Evolutionary conservation across 2,113 vertebrate species (phyloP), one percentile per base, ranked within the genome.

Genomic region (Recurvirostra avosetta): DNA sequence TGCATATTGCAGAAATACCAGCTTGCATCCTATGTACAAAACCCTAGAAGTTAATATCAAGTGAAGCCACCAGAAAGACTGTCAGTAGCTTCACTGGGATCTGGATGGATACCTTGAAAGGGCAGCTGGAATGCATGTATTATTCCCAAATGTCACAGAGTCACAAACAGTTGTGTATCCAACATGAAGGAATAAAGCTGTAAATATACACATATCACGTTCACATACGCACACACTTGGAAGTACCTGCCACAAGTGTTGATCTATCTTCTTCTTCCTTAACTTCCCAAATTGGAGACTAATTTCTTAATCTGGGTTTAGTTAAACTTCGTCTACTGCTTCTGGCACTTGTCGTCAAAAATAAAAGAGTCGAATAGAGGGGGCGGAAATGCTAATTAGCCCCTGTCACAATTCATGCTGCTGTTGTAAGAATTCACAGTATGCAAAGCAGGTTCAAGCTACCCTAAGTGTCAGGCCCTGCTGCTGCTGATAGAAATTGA

Each of bases 381-480:
- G 66, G 77, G 97, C 97, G 97, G 97, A 97, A 98, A 98, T 98
- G 96, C 96, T 98, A 98, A 98, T 98, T 98, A 98, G 95, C 92
- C 95, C 97, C 92, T 98, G 97, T 98, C 98, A 98, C 96, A 94
- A 97, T 97, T 96, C 97, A 97, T 97, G 97, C 95, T 90, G 95
- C 96, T 97, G 93, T 96, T 96, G 88, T 95, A 97, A 97, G 97
- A 98, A 98, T 94, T 98, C 97, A 90, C 96, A 94, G 95, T 98
- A 98, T 98, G 98, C 96, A 98, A 98, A 98, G 90, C 94, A 98
- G 96, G 96, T 95, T 97, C 58, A 90, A 98, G 70, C 94, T 92
- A 88, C 83, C 97, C 67, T 63, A 52, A 91, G 67, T 92, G 88
- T 96, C 92, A 94, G 81, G 80, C 90, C 87, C 88, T 96, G 72